A percentile compares a stretch with the other conserved stretches of the same genome.
These are phyloP conservation scores for Echinops telfairi DNA, from an alignment of 2,113 vertebrate species.

Conservation along the genomic window DNA sequence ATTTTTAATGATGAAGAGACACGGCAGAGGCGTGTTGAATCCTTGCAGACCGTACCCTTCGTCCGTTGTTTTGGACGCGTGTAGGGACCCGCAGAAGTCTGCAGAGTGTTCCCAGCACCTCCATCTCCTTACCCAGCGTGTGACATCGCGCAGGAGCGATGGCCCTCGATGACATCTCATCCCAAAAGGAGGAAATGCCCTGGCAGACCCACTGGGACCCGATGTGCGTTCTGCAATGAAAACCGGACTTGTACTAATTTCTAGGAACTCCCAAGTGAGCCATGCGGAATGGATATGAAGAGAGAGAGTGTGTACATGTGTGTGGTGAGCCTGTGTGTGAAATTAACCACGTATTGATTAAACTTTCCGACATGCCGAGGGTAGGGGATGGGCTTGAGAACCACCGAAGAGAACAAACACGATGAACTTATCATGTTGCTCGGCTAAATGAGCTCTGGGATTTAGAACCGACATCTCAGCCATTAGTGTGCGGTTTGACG, in stretches of 20 bases:
- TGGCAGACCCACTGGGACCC: neutral
- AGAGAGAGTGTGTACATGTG: too few species aligned
- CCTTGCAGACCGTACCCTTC: neutral
- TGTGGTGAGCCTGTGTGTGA: neutral
- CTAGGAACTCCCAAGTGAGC: constrained; percentile 2
- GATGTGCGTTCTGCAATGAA: neutral
- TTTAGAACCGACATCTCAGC: constrained; percentile 49
- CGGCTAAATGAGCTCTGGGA: constrained; percentile 54
- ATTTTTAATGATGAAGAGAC: neutral
- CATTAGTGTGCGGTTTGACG: constrained; percentile 61
- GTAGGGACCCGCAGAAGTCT: neutral
- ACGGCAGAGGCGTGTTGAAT: constrained; percentile 27
- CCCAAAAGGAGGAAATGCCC: neutral
- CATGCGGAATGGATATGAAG: neutral
- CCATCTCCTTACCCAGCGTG: rapidly evolving
- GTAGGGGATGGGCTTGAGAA: constrained; percentile 13
- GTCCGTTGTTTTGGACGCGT: neutral
- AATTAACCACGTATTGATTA: constrained; percentile 4
- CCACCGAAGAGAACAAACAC: neutral
- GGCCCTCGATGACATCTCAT: neutral
- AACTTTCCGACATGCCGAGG: constrained; percentile 36
- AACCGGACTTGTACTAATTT: constrained; percentile 5
- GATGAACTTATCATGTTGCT: constrained; percentile 68
- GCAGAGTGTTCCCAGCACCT: neutral
- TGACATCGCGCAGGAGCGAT: neutral